Evolutionary conservation across 2,797 vertebrate genomes (phyloP).

Genomic region (Chanos chanos): DNA sequence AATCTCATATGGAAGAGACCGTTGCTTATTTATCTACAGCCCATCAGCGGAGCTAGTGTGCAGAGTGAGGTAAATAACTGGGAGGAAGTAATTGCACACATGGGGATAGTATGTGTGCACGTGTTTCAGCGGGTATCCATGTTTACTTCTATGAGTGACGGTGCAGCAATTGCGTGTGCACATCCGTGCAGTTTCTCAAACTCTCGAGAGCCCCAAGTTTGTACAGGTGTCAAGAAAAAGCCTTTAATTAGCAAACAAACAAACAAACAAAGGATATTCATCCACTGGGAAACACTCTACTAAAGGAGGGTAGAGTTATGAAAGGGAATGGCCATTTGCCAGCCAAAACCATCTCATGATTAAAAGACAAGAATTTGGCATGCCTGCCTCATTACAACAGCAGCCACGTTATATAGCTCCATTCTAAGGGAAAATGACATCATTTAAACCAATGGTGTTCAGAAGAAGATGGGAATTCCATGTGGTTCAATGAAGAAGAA

Average conservation of each 20-base stretch:
- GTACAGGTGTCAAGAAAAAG: slow-evolving; percentile 70
- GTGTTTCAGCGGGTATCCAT: slow-evolving; percentile 7
- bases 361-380: background rate
- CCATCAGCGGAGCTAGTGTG: slow-evolving; percentile 54
- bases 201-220: slow-evolving; percentile 51
- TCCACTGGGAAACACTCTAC: slow-evolving; percentile 22
- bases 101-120: slow-evolving; percentile 51
- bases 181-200: slow-evolving; percentile 50
- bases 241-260: slow-evolving; percentile 73
- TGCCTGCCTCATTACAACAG: background rate
- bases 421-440: no score
- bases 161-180: slow-evolving; percentile 55
- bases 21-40: slow-evolving; percentile 62
- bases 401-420: background rate
- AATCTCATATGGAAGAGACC: slow-evolving; percentile 32
- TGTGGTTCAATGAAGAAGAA: no score
- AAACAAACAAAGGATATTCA: slow-evolving; percentile 53
- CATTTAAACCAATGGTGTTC: no score
- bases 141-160: slow-evolving; percentile 47
- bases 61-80: slow-evolving; percentile 62
- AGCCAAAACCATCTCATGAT: slow-evolving; percentile 28
- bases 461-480: no score
- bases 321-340: slow-evolving; percentile 18
- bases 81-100: slow-evolving; percentile 73
- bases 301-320: slow-evolving; percentile 15